Percentiles rank a stretch among this genome's conserved stretches.
phyloP scores from a whole-genome alignment of 2,888 invertebrate genomes.

The Opisthograptis luteolata region DNA sequence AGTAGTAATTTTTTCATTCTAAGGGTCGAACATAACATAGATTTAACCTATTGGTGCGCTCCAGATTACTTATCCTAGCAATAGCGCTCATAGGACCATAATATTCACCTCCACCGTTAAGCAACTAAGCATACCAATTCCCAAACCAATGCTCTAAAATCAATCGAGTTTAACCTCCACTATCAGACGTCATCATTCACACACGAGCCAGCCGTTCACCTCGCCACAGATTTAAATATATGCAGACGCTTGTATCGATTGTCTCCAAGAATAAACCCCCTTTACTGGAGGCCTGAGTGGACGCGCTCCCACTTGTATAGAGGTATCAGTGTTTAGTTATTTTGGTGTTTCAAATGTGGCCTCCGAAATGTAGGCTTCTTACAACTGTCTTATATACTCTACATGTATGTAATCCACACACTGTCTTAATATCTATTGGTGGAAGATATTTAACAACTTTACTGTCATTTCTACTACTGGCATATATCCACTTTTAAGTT shows the following conservation, averaged over 20 bases:
- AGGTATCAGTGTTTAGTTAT: conserved; percentile 28
- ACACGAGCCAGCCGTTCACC: conserved; percentile 52
- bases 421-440: neutral
- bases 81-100: too few relatives aligned
- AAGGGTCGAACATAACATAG: too few relatives aligned
- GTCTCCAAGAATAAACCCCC: conserved; percentile 78
- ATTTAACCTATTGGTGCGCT: too few relatives aligned
- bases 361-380: neutral
- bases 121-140: neutral
- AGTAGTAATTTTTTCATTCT: too few relatives aligned
- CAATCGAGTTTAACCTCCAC: conserved; percentile 14
- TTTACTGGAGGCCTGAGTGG: conserved; percentile 51
- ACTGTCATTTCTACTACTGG: too few relatives aligned
- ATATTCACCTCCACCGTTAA: too few relatives aligned
- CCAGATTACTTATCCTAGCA: too few relatives aligned
- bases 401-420: neutral
- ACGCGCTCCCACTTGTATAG: conserved; percentile 42
- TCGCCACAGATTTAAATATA: conserved; percentile 78
- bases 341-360: conserved; percentile 2
- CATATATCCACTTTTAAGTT: too few relatives aligned
- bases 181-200: conserved; percentile 25
- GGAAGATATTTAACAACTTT: too few relatives aligned
- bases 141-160: conserved; percentile 4
- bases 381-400: too few relatives aligned
- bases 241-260: conserved; percentile 79